Evolutionary conservation across 2,797 vertebrate species (phyloP).

Genomic region (Pipistrellus pipistrellus): DNA sequence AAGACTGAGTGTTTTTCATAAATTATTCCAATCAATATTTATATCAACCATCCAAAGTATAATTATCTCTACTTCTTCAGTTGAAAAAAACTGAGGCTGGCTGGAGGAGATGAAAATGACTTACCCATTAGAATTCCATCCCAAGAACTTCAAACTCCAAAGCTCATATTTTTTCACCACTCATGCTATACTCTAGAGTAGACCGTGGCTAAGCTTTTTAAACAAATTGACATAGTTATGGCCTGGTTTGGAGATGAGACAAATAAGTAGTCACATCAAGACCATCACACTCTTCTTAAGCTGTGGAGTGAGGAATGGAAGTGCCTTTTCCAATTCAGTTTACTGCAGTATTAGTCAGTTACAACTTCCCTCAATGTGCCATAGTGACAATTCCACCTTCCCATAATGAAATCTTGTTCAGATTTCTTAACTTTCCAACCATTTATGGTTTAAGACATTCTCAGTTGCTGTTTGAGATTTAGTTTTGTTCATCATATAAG

Average conservation of each 20-base stretch:
- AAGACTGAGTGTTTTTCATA: background rate
- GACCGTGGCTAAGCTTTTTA: background rate
- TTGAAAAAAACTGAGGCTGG: background rate
- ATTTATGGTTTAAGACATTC: conserved; percentile 28
- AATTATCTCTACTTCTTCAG: background rate
- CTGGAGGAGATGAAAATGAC: background rate
- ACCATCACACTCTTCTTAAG: background rate
- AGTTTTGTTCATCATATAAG: background rate
- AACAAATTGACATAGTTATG: background rate
- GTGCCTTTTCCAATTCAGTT: background rate
- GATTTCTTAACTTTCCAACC: conserved; percentile 27
- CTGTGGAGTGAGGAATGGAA: background rate
- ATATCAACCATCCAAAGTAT: background rate
- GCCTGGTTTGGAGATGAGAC: background rate
- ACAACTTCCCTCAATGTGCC: background rate
- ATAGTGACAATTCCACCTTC: background rate
- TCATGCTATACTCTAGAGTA: background rate
- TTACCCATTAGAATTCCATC: background rate
- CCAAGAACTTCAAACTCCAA: background rate
- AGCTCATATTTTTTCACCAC: background rate
- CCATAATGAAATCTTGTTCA: conserved; percentile 17
- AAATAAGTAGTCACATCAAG: background rate
- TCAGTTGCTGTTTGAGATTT: conserved; percentile 27
- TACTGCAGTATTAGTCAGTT: background rate
- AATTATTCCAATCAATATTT: conserved; percentile 29